Conservation (phyloP, 1,140 invertebrate genomes). For the Saxidomus purpurata region DNA sequence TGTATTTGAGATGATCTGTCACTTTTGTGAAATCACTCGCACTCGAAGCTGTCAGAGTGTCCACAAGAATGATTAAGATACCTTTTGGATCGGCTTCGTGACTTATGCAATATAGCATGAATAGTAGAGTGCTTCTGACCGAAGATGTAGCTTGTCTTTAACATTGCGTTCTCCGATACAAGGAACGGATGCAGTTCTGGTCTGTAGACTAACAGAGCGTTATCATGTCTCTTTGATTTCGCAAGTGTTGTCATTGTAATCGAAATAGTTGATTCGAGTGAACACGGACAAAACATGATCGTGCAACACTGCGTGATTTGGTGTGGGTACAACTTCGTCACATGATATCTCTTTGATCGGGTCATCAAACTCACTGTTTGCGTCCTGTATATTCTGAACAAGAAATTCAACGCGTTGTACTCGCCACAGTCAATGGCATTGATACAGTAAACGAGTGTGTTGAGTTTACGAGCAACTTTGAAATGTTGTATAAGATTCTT, state of each 20-base stretch:
- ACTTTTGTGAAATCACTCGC: background rate
- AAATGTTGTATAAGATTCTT: constrained; percentile 27
- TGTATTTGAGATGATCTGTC: background rate
- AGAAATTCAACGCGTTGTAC: constrained; percentile 40
- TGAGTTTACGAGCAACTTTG: background rate
- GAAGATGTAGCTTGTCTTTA: background rate
- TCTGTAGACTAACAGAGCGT: constrained; percentile 9
- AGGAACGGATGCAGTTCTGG: background rate
- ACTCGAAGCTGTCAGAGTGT: background rate
- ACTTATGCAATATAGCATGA: background rate
- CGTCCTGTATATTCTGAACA: constrained; percentile 22
- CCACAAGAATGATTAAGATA: background rate
- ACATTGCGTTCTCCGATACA: background rate
- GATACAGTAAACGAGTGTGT: background rate
- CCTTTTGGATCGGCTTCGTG: background rate
- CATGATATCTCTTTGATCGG: background rate
- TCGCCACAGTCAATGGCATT: constrained; percentile 26
- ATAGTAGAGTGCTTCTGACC: background rate
- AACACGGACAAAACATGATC: background rate
- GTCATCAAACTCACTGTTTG: background rate
- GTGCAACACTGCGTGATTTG: constrained; percentile 18
- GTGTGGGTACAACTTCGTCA: background rate
- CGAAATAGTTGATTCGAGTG: constrained; percentile 5
- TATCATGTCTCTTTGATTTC: background rate
- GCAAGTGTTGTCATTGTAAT: background rate